Conservation (phyloP, 2,113 vertebrate species). For the Coptodon bakossiorum region DNA sequence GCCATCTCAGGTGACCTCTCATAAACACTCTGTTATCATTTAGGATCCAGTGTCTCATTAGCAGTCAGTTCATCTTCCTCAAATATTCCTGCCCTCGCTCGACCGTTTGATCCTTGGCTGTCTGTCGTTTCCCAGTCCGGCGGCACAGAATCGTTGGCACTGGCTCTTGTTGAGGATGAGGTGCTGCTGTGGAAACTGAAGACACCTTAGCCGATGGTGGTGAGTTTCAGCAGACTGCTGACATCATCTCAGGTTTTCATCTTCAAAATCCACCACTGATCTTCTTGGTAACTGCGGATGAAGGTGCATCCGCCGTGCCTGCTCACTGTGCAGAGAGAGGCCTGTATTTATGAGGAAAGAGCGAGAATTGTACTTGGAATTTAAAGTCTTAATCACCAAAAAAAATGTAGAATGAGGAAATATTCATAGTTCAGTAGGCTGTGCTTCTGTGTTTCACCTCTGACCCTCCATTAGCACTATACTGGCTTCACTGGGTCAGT, state of each 20-base stretch:
- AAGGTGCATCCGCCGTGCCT: not conserved
- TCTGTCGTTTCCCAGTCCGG: not conserved
- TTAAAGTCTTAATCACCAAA: not conserved
- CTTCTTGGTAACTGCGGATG: conserved; percentile 5
- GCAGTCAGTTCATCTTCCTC: conserved; percentile 32
- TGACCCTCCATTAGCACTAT: conserved; percentile 12
- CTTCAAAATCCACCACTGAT: not conserved
- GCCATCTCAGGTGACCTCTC: conserved; percentile 48
- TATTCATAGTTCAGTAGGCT: conserved; percentile 8
- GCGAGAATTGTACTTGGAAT: not conserved
- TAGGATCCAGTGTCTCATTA: conserved; percentile 71
- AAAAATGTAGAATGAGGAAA: not conserved
- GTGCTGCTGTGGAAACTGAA: conserved; percentile 24
- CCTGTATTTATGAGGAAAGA: not conserved
- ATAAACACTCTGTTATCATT: conserved; percentile 65
- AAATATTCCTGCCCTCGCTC: conserved; percentile 12
- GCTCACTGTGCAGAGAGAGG: not conserved
- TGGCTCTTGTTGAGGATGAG: not conserved
- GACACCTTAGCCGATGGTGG: not conserved
- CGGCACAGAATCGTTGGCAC: not conserved
- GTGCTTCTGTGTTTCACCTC: not conserved
- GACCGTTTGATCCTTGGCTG: conserved; percentile 3
- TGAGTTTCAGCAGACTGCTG: conserved; percentile 27
- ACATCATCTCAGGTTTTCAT: conserved; percentile 47
- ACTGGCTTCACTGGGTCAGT: not conserved